These are phyloP conservation scores for Ectemnius lituratus DNA, from an alignment of 2,888 invertebrate species.

Conservation along the genomic window DNA sequence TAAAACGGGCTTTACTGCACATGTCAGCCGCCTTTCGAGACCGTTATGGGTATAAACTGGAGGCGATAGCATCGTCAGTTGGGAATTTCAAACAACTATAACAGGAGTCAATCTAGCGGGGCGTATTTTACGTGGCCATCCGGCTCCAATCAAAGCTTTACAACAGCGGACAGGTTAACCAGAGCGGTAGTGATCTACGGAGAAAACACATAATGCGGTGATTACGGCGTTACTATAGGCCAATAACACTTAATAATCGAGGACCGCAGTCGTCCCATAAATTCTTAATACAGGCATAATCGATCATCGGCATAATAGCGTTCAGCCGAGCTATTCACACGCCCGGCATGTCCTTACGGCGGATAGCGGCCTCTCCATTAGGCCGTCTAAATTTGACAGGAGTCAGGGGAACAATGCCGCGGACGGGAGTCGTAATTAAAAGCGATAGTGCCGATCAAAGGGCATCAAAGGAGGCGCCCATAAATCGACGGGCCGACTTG, in stretches of 20 bases:
- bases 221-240: too few relatives aligned
- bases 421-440: conserved; percentile 23
- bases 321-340: conserved; percentile 9
- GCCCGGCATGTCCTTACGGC: too few relatives aligned
- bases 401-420: conserved; percentile 12
- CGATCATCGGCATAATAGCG: conserved; percentile 1
- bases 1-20: neutral
- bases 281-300: conserved; percentile 5
- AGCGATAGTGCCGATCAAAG: neutral
- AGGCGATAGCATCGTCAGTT: too few relatives aligned
- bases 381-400: neutral
- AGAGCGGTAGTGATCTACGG: too few relatives aligned
- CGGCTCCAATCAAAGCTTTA: too few relatives aligned
- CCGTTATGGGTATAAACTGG: too few relatives aligned
- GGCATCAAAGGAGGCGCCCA: conserved; percentile 6
- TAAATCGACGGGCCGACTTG: conserved; percentile 5
- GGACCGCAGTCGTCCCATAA: neutral
- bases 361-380: neutral
- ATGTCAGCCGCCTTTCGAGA: neutral
- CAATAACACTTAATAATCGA: conserved; percentile 2
- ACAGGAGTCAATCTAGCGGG: too few relatives aligned
- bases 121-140: too few relatives aligned
- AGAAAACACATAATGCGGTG: too few relatives aligned
- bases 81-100: too few relatives aligned
- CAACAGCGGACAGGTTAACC: too few relatives aligned